phyloP scores from a whole-genome alignment of 2,888 invertebrate species.

The Dasysyrphus albostriatus region DNA sequence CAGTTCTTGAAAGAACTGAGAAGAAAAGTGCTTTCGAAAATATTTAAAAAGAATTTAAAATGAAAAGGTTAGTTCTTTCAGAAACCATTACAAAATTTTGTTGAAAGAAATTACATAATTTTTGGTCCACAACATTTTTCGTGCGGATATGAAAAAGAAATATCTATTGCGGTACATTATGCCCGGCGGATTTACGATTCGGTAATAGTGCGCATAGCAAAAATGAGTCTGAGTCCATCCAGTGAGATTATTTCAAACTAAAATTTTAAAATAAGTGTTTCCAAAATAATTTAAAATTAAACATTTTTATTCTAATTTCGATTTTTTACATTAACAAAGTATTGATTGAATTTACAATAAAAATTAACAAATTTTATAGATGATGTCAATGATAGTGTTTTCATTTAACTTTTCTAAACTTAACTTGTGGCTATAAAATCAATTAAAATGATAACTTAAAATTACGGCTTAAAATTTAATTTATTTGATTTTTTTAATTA shows the following conservation, averaged over 20 bases:
- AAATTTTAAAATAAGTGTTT: background rate
- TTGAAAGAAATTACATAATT: too few species aligned
- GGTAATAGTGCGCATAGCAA: too few species aligned
- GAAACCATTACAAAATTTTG: too few species aligned
- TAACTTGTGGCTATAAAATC: constrained; percentile 2
- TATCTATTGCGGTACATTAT: too few species aligned
- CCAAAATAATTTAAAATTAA: constrained; percentile 12
- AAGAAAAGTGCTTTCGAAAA: too few species aligned
- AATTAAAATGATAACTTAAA: background rate
- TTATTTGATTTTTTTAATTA: background rate
- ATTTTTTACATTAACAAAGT: constrained; percentile 8
- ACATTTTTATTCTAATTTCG: constrained; percentile 6
- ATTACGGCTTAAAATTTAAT: background rate
- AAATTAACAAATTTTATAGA: constrained; percentile 12
- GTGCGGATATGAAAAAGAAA: too few species aligned
- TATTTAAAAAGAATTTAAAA: too few species aligned
- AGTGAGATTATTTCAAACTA: background rate
- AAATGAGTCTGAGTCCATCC: too few species aligned
- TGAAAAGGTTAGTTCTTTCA: too few species aligned
- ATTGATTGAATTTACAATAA: constrained; percentile 13
- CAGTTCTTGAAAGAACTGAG: too few species aligned
- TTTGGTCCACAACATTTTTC: too few species aligned
- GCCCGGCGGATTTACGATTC: too few species aligned
- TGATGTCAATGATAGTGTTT: constrained; percentile 2
- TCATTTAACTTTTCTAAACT: background rate